Conservation (phyloP, 1,140 invertebrate species). For the Triops cancriformis region DNA sequence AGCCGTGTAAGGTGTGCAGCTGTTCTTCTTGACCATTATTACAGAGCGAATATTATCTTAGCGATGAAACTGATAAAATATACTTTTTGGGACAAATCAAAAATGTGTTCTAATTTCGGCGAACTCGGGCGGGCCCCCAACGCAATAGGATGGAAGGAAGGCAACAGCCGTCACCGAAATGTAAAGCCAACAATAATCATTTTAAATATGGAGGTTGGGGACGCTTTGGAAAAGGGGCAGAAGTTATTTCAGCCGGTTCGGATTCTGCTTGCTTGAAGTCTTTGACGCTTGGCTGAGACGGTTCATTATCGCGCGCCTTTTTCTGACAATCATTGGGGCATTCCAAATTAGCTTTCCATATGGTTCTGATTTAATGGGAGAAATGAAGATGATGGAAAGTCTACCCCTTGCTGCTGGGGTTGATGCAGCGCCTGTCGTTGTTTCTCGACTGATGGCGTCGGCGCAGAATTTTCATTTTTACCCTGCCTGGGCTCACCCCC, state of each 20-base stretch:
- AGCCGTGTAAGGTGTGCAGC: neutral
- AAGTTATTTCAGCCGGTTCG: neutral
- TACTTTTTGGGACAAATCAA: neutral
- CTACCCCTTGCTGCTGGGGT: neutral
- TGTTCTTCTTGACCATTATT: neutral
- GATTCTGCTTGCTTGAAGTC: neutral
- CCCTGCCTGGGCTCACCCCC: neutral
- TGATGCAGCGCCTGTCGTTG: neutral
- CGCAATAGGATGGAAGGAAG: neutral
- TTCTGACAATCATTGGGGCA: constrained; percentile 13
- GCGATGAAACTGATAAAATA: neutral
- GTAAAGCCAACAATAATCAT: neutral
- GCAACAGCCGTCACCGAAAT: constrained; percentile 1
- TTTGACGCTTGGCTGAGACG: neutral
- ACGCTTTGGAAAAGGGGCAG: neutral
- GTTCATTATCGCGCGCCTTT: constrained; percentile 9
- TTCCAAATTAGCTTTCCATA: constrained; percentile 11
- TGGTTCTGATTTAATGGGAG: constrained; percentile 13
- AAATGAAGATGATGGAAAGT: constrained; percentile 14
- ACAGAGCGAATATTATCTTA: too few relatives aligned
- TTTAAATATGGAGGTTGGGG: neutral
- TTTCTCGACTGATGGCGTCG: neutral
- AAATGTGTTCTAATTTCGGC: neutral
- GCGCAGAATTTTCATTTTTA: neutral
- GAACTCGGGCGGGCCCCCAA: neutral